A percentile compares a stretch with the other conserved stretches of the same genome.
phyloP scores from a whole-genome alignment of 2,113 vertebrate species.

The Lophochroa leadbeateri region DNA sequence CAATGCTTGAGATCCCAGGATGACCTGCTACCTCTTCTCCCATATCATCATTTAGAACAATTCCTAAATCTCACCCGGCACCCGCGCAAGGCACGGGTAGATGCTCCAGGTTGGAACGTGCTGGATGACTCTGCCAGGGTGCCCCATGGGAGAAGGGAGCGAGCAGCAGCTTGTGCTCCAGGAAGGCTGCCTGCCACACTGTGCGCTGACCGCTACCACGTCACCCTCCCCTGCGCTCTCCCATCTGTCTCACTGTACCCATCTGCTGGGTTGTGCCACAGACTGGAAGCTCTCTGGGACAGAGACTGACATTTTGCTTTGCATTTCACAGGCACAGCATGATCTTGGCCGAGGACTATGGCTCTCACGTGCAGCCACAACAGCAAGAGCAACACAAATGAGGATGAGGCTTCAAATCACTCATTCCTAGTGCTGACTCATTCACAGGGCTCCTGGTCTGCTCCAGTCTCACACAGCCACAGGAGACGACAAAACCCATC shows the following conservation, averaged over 20 bases:
- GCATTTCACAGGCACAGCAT: neutral
- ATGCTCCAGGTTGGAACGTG: neutral
- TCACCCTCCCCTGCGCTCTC: neutral
- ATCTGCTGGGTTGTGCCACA: neutral
- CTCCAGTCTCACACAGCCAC: neutral
- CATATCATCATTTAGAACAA: neutral
- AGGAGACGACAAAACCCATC: neutral
- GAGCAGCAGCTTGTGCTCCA: neutral
- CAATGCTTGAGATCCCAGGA: neutral
- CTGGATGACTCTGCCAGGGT: accelerated
- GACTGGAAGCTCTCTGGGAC: neutral
- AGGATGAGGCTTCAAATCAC: neutral
- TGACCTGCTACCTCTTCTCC: neutral
- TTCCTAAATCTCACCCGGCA: neutral
- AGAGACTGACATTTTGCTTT: neutral
- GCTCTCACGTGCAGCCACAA: neutral
- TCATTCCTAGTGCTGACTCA: neutral
- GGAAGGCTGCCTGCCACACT: neutral
- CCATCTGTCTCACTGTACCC: neutral
- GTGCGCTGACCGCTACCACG: neutral
- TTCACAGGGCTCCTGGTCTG: neutral
- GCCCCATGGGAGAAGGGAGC: neutral
- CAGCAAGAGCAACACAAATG: neutral
- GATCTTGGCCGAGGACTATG: accelerated
- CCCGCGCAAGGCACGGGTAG: neutral